A percentile compares a stretch with the other conserved stretches of the same genome.
phyloP scores from a whole-genome alignment of 2,888 invertebrate genomes.

The Lepidochrysops patricia region DNA sequence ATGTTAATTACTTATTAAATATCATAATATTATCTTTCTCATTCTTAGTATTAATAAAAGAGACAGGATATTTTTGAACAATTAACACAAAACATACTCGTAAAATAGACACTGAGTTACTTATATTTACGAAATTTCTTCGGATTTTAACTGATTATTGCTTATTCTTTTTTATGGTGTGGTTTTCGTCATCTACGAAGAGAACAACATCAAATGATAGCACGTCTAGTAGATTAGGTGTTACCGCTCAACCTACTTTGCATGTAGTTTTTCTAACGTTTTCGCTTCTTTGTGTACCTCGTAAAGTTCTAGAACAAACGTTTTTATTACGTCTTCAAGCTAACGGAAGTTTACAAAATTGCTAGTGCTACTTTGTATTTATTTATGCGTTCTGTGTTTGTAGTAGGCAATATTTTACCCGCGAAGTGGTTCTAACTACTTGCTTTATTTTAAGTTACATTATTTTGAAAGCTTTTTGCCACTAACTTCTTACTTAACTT shows the following conservation, averaged over 20 bases:
- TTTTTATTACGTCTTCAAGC: slow-evolving; percentile 40
- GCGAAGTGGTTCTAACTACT: too few relatives aligned
- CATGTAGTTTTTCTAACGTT: slow-evolving; percentile 6
- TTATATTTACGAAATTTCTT: too few relatives aligned
- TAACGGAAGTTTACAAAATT: slow-evolving; percentile 9
- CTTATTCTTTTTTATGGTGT: too few relatives aligned
- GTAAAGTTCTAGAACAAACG: slow-evolving; percentile 16
- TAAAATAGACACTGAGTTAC: too few relatives aligned
- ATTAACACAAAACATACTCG: too few relatives aligned
- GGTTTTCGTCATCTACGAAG: too few relatives aligned
- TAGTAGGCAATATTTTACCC: background rate
- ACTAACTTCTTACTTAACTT: too few relatives aligned
- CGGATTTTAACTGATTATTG: too few relatives aligned
- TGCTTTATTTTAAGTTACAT: background rate
- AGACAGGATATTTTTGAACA: too few relatives aligned
- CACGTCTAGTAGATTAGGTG: background rate
- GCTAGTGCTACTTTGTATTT: background rate
- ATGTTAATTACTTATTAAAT: too few relatives aligned
- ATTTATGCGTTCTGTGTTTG: background rate
- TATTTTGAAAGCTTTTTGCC: background rate
- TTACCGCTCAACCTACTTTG: slow-evolving; percentile 6
- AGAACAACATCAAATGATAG: background rate
- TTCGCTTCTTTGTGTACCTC: slow-evolving; percentile 8
- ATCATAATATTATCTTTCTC: too few relatives aligned
- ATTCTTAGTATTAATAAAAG: too few relatives aligned